Percentiles rank a stretch among this genome's conserved stretches.
Conservation (phyloP, 2,113 vertebrate species). For the Dasyurus viverrinus region DNA sequence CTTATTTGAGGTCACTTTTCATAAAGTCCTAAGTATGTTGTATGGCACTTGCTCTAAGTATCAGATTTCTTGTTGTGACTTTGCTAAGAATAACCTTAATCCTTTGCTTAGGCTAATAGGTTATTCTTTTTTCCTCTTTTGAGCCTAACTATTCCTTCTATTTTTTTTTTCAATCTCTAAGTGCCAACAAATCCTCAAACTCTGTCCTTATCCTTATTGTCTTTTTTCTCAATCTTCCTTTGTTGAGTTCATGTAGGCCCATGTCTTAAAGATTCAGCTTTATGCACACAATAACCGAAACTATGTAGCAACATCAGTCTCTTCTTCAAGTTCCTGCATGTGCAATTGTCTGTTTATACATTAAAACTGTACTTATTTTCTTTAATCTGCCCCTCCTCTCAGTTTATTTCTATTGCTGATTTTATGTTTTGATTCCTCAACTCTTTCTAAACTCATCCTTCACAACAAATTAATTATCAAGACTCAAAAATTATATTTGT, state of each 20-base stretch:
- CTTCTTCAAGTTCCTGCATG: not conserved
- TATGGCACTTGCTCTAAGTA: not conserved
- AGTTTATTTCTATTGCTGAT: not conserved
- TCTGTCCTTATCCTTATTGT: not conserved
- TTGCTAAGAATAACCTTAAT: not conserved
- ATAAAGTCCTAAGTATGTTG: not conserved
- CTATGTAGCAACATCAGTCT: not conserved
- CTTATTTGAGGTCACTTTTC: not conserved
- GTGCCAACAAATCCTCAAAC: not conserved
- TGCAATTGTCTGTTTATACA: not conserved
- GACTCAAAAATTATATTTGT: not conserved
- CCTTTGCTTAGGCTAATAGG: too few relatives aligned
- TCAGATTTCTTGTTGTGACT: not conserved
- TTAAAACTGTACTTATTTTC: not conserved
- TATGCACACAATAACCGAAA: not conserved
- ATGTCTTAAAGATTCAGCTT: not conserved
- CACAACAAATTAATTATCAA: not conserved
- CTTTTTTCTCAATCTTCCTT: not conserved
- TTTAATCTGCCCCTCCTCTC: not conserved
- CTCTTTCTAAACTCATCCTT: not conserved
- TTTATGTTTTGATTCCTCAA: not conserved
- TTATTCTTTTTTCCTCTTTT: not conserved
- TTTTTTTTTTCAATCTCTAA: not conserved
- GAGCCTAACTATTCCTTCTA: not conserved
- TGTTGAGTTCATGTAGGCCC: not conserved